Evolutionary conservation across 2,888 invertebrate species (phyloP).

Genomic region (Cantharis lateralis): DNA sequence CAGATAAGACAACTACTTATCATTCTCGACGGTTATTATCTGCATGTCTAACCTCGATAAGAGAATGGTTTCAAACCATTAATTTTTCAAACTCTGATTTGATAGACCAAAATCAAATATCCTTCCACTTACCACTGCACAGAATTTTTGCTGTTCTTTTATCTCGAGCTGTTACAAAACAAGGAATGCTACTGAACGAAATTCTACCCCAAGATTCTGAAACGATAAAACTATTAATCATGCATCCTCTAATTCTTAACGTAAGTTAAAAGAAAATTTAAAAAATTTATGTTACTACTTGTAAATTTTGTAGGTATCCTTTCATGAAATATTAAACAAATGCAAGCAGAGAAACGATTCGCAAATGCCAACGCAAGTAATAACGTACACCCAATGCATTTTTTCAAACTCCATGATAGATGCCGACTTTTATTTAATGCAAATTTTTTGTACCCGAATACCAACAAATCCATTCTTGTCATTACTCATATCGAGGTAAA

Average conservation of each 20-base stretch:
- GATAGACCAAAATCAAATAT: slow-evolving; percentile 77
- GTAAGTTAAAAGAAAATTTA: slow-evolving; percentile 61
- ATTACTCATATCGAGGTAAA: slow-evolving; percentile 85
- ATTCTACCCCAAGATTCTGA: slow-evolving; percentile 76
- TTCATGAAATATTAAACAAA: slow-evolving; percentile 92
- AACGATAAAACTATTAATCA: slow-evolving; percentile 80
- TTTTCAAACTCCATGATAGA: slow-evolving; percentile 99
- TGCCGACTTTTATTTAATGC: slow-evolving; percentile 93
- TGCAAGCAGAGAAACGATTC: slow-evolving; percentile 97
- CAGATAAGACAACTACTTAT: slow-evolving; percentile 72
- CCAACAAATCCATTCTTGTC: slow-evolving; percentile 84
- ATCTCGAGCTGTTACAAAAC: slow-evolving; percentile 81
- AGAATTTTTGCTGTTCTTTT: slow-evolving; percentile 90
- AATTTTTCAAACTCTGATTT: slow-evolving; percentile 71
- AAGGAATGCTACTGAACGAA: slow-evolving; percentile 77
- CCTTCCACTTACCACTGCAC: slow-evolving; percentile 96
- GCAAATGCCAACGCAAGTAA: slow-evolving; percentile 98
- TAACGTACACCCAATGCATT: slow-evolving; percentile 98
- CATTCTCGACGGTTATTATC: slow-evolving; percentile 76
- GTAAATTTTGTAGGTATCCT: slow-evolving; percentile 78
- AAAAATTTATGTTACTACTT: not conserved
- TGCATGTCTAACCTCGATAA: slow-evolving; percentile 77
- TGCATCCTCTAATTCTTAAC: slow-evolving; percentile 92
- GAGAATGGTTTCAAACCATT: slow-evolving; percentile 88
- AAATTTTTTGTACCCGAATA: slow-evolving; percentile 88